Percentiles rank a stretch among this genome's conserved stretches.
phyloP scores from a whole-genome alignment of 2,888 invertebrate genomes.

The Rhodophaea formosa region DNA sequence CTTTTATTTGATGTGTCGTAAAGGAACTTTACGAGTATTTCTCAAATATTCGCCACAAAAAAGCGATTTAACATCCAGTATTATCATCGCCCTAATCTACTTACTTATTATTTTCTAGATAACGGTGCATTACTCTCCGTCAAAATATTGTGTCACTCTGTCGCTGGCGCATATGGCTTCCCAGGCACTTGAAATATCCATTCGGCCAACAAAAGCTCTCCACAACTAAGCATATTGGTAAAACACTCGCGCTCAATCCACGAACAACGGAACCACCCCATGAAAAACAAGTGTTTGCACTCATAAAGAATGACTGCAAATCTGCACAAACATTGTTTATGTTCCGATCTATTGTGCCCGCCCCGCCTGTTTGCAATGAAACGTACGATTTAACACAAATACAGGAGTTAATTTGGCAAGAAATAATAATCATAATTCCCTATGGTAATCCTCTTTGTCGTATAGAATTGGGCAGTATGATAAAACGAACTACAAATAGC shows the following conservation, averaged over 20 bases:
- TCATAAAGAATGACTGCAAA: constrained; percentile 77
- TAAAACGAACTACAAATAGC: constrained; percentile 73
- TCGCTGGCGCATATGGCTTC: constrained; percentile 39
- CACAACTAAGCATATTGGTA: constrained; percentile 74
- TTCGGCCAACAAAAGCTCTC: constrained; percentile 71
- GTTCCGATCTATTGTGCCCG: constrained; percentile 64
- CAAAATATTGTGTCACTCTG: constrained; percentile 23
- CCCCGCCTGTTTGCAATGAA: constrained; percentile 63
- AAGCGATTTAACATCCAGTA: no score
- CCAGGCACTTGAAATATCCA: constrained; percentile 62
- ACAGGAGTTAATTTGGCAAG: constrained; percentile 64
- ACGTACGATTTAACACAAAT: constrained; percentile 75
- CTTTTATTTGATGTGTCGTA: no score
- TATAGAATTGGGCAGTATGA: constrained; percentile 60
- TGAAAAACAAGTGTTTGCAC: constrained; percentile 75
- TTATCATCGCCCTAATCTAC: background rate
- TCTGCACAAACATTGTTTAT: constrained; percentile 77
- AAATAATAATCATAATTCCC: constrained; percentile 54
- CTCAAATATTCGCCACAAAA: no score
- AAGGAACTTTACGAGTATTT: no score
- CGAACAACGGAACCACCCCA: constrained; percentile 61
- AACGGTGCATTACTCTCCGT: background rate
- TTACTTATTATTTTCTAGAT: background rate
- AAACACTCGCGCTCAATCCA: constrained; percentile 75
- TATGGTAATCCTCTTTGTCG: constrained; percentile 58